Evolutionary conservation across 2,113 vertebrate species (phyloP), one percentile per base, ranked within the genome.

Genomic region (Tyrannus savana): DNA sequence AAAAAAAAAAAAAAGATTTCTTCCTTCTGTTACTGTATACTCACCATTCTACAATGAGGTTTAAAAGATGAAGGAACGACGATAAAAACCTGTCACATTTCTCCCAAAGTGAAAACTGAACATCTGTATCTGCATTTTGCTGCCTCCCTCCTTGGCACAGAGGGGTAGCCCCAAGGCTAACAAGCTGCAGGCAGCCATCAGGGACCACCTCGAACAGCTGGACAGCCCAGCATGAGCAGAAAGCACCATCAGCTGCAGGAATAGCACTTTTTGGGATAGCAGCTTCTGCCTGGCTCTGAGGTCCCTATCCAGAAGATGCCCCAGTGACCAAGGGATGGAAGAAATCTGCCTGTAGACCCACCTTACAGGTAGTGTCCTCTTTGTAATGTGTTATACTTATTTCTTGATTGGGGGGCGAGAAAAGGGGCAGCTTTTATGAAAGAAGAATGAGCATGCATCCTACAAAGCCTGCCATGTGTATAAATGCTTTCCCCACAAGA

Each of bases 131-230:
- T 19, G 53, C 50, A 28, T 7, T 1, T 10, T 47, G 49, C 66
- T 73, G 55, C 19, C 28, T 50, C 59, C 75, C 37, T 28, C 0
- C 0, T 18, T 3, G 22, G 56, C 42, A 37, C 3, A 1, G n/a
- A 14, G 8, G 33, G 55, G 41, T 6, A 60, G 62, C 67, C n/a
- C 47, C 63, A 47, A 31, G 55, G 46, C 33, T 28, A 31, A 46
- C 10, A 6, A 49, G 25, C 13, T 25, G 3, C 4, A 9, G 55
- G 46, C 3, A 1, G 37, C 58, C 0, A 1, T 12, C 2, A 0
- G 73, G 71, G 24, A 80, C 46, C 62, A 64, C 42, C 33, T 6
- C 3, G 2, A 27, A 28, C 41, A 71, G 56, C 72, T 56, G 46
- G 66, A 62, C 56, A 84, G 58, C 59, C 31, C 92, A 59, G 41